Evolutionary conservation across 64 coral and sea anemone genomes (phyloP).

Genomic region (Exaiptasia diaphana): DNA sequence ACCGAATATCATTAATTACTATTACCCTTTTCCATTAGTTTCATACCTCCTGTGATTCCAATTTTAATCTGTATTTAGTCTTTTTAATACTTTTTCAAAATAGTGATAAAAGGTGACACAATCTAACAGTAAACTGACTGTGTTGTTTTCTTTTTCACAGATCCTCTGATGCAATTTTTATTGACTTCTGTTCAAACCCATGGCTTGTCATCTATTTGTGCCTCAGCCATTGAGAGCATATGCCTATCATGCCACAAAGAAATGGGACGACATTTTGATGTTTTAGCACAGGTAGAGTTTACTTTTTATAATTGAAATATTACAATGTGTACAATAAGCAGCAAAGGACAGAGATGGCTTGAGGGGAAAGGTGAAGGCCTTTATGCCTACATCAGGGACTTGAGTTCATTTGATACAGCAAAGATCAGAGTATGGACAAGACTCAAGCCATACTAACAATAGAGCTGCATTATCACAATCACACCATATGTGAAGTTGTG

Average conservation of each 20-base stretch:
- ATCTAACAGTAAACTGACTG: no score
- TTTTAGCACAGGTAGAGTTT: slow-evolving; percentile 75
- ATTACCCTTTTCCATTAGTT: background rate
- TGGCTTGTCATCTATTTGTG: slow-evolving; percentile 66
- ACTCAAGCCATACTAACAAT: no score
- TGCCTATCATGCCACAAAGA: slow-evolving; percentile 66
- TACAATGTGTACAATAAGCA: background rate
- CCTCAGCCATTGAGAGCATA: slow-evolving; percentile 61
- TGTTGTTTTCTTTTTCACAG: slow-evolving; percentile 8
- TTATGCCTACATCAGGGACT: background rate
- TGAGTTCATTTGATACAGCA: background rate
- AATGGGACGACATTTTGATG: slow-evolving; percentile 84
- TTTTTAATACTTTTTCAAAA: no score
- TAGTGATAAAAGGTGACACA: no score
- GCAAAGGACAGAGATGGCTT: no score
- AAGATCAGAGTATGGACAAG: no score
- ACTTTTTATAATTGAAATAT: background rate
- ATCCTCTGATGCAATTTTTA: slow-evolving; percentile 75
- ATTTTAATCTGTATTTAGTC: no score
- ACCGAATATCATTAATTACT: no score
- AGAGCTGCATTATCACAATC: no score
- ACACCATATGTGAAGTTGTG: no score
- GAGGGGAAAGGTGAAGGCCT: background rate
- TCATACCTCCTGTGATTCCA: no score
- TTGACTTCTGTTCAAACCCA: slow-evolving; percentile 61